Conservation (phyloP, 2,113 vertebrate genomes). For the Periophthalmus modestus region DNA sequence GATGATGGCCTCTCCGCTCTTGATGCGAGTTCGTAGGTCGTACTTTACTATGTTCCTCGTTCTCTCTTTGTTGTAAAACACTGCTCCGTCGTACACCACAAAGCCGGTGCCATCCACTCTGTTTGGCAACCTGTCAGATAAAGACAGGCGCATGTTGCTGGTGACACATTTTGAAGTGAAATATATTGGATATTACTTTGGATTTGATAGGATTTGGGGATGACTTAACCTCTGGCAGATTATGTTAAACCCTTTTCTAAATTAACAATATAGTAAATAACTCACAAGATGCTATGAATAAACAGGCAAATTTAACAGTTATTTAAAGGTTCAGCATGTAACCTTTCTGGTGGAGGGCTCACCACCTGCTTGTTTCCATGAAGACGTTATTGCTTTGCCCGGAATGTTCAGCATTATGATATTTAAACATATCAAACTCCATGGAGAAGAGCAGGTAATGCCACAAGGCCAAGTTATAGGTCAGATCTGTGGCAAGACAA, state of each 20-base stretch:
- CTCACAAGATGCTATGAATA: no score
- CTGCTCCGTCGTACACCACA: slow-evolving; percentile 92
- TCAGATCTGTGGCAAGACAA: no score
- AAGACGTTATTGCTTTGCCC: no score
- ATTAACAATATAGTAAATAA: no score
- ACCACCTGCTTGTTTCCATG: no score
- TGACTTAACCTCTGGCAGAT: slow-evolving; percentile 12
- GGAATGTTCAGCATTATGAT: no score
- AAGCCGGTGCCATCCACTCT: slow-evolving; percentile 93
- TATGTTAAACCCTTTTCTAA: slow-evolving; percentile 14
- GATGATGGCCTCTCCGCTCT: slow-evolving; percentile 94
- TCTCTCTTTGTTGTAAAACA: slow-evolving; percentile 96
- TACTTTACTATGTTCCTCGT: slow-evolving; percentile 95
- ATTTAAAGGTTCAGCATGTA: no score
- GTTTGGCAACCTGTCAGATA: slow-evolving; percentile 82
- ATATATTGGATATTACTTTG: neutral
- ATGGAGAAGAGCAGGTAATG: no score
- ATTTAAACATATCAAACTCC: no score
- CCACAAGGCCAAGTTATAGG: no score
- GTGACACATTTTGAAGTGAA: neutral
- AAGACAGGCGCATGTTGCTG: slow-evolving; percentile 6
- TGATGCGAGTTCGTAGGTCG: slow-evolving; percentile 91
- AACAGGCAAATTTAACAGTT: no score
- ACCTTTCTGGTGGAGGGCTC: no score
- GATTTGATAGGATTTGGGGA: slow-evolving; percentile 45